These are phyloP conservation scores for Folsomia manolachei DNA, from an alignment of 2,888 invertebrate genomes.

Conservation along the genomic window DNA sequence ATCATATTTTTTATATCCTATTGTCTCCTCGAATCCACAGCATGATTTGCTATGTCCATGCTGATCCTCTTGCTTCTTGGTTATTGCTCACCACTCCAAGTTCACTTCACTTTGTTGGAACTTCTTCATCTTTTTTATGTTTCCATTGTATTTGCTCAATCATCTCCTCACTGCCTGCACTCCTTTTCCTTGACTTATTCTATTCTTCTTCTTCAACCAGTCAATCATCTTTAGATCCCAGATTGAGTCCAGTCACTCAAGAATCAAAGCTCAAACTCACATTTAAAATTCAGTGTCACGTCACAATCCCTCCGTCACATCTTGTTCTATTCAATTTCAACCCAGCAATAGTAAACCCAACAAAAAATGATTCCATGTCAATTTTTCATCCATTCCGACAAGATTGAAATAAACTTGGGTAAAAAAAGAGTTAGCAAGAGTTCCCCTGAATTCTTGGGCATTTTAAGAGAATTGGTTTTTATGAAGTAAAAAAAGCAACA, in stretches of 20 bases:
- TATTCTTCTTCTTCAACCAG: not conserved
- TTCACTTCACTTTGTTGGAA: not conserved
- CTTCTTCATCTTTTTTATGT: no score
- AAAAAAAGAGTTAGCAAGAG: no score
- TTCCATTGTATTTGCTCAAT: constrained; percentile 4
- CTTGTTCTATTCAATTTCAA: not conserved
- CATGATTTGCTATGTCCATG: not conserved
- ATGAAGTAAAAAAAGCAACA: not conserved
- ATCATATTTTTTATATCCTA: not conserved
- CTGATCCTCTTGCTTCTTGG: not conserved
- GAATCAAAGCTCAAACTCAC: no score
- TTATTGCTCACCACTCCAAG: no score
- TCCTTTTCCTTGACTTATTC: not conserved
- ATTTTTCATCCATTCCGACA: not conserved
- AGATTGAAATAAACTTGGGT: not conserved
- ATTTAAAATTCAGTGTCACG: constrained; percentile 6
- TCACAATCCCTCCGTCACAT: no score
- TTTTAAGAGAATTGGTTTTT: not conserved
- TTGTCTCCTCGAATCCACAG: not conserved
- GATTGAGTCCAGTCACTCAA: constrained; percentile 7
- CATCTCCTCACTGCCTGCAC: not conserved
- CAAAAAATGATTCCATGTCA: not conserved
- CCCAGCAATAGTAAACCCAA: no score
- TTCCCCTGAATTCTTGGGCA: no score
- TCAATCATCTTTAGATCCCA: constrained; percentile 5